Percentiles rank a stretch among this genome's conserved stretches.
Conservation (phyloP, 92 coral and sea anemone species). For the Heteractis magnifica region DNA sequence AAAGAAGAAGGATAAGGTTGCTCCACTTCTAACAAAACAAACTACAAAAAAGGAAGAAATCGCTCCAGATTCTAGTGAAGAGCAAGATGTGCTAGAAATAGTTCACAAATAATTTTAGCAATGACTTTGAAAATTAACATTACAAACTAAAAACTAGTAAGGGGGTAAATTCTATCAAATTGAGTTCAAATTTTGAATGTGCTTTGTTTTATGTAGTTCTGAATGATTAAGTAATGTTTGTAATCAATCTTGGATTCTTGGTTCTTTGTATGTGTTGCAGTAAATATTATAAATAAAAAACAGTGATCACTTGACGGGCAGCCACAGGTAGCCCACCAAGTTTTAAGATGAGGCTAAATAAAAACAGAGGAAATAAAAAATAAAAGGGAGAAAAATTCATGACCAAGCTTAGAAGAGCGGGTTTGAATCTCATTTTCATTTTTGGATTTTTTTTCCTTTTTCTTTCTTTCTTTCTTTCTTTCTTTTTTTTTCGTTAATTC, state of each 20-base stretch:
- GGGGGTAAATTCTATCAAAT: too few species aligned
- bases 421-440: too few species aligned
- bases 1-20: neutral
- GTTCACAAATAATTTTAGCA: conserved; percentile 5
- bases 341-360: neutral
- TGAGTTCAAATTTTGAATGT: too few species aligned
- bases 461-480: neutral
- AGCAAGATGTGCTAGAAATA: conserved; percentile 31
- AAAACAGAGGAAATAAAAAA: too few species aligned
- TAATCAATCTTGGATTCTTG: too few species aligned
- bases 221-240: too few species aligned
- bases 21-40: neutral
- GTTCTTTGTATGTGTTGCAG: too few species aligned
- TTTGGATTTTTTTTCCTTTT: neutral
- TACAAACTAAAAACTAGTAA: too few species aligned
- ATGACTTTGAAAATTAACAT: neutral
- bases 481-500: neutral
- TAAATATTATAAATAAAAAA: too few species aligned
- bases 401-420: too few species aligned
- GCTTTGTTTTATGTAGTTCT: too few species aligned
- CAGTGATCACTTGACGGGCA: neutral
- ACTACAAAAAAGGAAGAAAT: neutral
- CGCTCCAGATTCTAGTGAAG: conserved; percentile 2
- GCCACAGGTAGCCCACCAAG: neutral
- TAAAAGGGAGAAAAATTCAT: too few species aligned